A percentile compares a stretch with the other conserved stretches of the same genome.
Conservation (phyloP, 2,113 vertebrate species). For the Salvelinus fontinalis region DNA sequence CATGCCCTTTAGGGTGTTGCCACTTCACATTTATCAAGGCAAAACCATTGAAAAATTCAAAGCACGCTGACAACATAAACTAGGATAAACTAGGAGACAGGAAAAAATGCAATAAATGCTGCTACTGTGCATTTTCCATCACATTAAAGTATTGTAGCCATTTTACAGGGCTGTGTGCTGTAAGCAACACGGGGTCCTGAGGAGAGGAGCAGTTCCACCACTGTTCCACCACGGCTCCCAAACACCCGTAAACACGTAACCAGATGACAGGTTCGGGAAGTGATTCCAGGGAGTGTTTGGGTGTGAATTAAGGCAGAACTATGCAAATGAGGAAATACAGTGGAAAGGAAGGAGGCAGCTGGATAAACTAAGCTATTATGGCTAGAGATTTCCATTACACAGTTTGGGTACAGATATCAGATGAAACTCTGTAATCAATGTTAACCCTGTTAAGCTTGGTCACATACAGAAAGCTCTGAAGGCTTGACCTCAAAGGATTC, state of each 20-base stretch:
- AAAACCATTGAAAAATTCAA: slow-evolving; percentile 67
- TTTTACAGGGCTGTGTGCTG: slow-evolving; percentile 10
- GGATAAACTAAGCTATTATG: slow-evolving; percentile 13
- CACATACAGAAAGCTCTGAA: slow-evolving; percentile 19
- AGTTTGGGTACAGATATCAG: slow-evolving; percentile 38
- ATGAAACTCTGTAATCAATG: slow-evolving; percentile 51
- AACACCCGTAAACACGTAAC: slow-evolving; percentile 9
- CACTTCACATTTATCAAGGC: slow-evolving; percentile 75
- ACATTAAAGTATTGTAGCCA: slow-evolving; percentile 1
- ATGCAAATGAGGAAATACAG: slow-evolving; percentile 12
- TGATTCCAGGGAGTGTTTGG: not conserved
- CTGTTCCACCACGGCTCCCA: not conserved
- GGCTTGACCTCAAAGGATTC: slow-evolving; percentile 58
- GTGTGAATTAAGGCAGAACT: slow-evolving; percentile 9
- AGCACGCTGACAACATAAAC: slow-evolving; percentile 68
- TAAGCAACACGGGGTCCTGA: not conserved
- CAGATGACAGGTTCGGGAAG: not conserved
- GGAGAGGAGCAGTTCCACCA: slow-evolving; percentile 14
- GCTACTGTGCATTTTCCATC: not conserved
- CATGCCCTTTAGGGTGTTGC: slow-evolving; percentile 77
- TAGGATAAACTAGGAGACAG: slow-evolving; percentile 11
- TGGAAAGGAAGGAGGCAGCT: not conserved
- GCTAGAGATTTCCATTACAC: slow-evolving; percentile 13
- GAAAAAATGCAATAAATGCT: slow-evolving; percentile 38
- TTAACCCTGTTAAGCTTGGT: slow-evolving; percentile 51